Percentiles rank a stretch among this genome's conserved stretches.
Conservation (phyloP, 2,113 vertebrate species). For the Tupaia tana region DNA sequence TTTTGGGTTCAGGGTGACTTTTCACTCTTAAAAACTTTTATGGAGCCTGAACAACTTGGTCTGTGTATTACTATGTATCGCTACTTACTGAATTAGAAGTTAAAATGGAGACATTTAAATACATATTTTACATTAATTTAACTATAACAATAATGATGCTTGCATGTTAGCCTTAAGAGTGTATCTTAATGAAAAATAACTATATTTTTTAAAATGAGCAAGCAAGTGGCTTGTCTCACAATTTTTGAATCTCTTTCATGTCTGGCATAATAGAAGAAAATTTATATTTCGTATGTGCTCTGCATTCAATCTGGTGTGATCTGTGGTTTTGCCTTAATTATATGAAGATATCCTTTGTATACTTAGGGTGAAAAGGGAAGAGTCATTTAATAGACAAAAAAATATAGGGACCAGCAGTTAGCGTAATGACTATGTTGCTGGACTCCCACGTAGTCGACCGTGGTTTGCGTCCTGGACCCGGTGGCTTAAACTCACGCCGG, state of each 20-base stretch:
- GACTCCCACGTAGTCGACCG: no score
- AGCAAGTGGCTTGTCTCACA: not conserved
- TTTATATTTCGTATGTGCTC: not conserved
- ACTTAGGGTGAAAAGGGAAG: no score
- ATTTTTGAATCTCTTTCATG: not conserved
- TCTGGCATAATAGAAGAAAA: not conserved
- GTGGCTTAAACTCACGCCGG: no score
- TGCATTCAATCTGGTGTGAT: not conserved
- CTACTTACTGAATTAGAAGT: not conserved
- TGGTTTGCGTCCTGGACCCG: no score
- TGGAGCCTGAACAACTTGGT: not conserved
- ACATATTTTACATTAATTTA: not conserved
- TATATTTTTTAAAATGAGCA: not conserved
- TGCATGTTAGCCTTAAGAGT: not conserved
- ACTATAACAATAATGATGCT: not conserved
- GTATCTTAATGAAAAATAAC: slow-evolving; percentile 32
- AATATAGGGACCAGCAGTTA: no score
- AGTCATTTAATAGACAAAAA: no score
- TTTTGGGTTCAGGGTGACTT: not conserved
- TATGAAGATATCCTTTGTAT: not conserved
- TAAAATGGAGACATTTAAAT: not conserved
- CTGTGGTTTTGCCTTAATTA: not conserved
- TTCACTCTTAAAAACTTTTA: not conserved
- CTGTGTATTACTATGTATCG: not conserved
- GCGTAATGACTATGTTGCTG: no score